These are phyloP conservation scores for Mystacornis crossleyi DNA, from an alignment of 2,113 vertebrate genomes.

Conservation along the genomic window DNA sequence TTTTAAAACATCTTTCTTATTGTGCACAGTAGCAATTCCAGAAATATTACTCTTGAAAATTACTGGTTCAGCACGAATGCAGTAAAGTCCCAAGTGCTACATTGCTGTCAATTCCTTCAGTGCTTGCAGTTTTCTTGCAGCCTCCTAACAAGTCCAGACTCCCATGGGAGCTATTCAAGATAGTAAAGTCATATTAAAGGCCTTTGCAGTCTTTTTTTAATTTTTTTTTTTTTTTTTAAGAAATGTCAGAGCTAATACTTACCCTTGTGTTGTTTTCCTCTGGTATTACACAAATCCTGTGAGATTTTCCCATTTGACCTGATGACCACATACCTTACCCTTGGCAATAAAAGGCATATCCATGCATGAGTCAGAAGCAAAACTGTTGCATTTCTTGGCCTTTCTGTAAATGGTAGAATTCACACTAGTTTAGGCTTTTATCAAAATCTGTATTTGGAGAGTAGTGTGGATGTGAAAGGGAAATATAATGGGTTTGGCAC, in stretches of 20 bases:
- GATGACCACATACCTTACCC: not conserved
- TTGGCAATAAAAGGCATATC: not conserved
- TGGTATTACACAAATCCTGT: not conserved
- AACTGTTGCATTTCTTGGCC: not conserved
- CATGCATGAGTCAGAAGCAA: not conserved
- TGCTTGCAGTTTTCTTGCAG: not conserved
- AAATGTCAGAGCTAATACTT: not conserved
- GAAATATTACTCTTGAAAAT: not conserved
- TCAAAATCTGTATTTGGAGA: not conserved
- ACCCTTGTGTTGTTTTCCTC: not conserved
- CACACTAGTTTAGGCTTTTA: not conserved
- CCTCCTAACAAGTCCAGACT: not conserved
- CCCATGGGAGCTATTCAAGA: not conserved
- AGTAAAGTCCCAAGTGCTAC: not conserved
- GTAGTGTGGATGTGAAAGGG: not conserved
- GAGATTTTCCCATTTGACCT: not conserved
- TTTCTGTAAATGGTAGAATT: not conserved
- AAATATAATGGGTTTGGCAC: not conserved
- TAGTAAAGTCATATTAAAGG: not conserved
- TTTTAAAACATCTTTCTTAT: not conserved
- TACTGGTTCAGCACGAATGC: not conserved
- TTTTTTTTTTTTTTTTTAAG: not conserved
- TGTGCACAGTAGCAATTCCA: not conserved
- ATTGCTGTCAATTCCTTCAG: not conserved
- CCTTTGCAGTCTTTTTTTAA: not conserved